These are phyloP conservation scores for Aspiorhynchus laticeps DNA, from an alignment of 2,113 vertebrate genomes.

Conservation along the genomic window DNA sequence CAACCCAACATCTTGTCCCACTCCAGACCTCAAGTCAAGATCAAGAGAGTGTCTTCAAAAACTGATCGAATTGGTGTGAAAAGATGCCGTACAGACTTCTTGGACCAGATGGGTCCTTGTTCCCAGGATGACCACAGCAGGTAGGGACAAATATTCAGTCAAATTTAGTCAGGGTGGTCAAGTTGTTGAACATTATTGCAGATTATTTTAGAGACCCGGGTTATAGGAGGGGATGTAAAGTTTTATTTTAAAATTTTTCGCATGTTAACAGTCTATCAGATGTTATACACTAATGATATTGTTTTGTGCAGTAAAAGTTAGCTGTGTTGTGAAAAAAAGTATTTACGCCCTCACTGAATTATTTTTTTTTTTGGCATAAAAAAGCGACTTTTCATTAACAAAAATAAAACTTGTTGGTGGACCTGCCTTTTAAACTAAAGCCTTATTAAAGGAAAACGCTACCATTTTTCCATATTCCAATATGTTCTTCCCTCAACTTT, in stretches of 20 bases:
- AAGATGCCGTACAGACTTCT: conserved; percentile 72
- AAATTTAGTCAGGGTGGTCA: neutral
- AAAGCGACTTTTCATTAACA: neutral
- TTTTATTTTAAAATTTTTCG: neutral
- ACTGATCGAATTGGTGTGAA: conserved; percentile 70
- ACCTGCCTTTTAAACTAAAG: neutral
- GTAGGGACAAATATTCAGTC: conserved; percentile 38
- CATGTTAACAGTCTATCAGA: neutral
- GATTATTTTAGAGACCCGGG: neutral
- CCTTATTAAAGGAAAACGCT: too few relatives aligned
- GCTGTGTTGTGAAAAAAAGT: neutral
- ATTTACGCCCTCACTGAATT: too few relatives aligned
- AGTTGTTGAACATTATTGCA: neutral
- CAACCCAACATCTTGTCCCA: conserved; percentile 33
- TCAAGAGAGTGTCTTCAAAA: conserved; percentile 70
- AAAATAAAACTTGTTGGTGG: neutral
- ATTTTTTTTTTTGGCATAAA: neutral
- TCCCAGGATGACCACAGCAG: conserved; percentile 61
- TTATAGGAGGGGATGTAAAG: neutral
- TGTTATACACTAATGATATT: neutral
- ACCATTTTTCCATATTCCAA: too few relatives aligned
- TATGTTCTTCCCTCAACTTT: too few relatives aligned
- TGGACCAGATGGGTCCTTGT: conserved; percentile 46
- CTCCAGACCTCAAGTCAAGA: conserved; percentile 64
- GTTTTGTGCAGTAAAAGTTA: neutral